Evolutionary conservation across 2,797 vertebrate species (phyloP).

Genomic region (Etheostoma perlongum): DNA sequence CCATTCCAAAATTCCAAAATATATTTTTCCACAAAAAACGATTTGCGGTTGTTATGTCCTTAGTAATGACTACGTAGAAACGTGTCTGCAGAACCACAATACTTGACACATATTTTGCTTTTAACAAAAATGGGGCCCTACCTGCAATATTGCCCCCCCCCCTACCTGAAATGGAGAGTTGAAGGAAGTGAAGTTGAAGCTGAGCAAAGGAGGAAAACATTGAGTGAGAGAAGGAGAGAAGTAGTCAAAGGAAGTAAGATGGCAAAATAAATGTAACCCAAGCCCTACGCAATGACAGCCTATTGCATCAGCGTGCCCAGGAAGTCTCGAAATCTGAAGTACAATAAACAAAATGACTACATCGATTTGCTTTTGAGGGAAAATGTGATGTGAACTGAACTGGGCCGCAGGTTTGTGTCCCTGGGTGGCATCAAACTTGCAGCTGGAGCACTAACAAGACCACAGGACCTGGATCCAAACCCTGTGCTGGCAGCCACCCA

Average conservation of each 20-base stretch:
- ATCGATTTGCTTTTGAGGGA: neutral
- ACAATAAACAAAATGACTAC: neutral
- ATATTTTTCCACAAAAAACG: too few species aligned
- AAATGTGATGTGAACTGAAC: slow-evolving; percentile 18
- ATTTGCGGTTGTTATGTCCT: too few species aligned
- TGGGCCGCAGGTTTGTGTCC: neutral
- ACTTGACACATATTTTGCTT: too few species aligned
- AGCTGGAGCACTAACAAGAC: neutral
- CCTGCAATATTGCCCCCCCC: too few species aligned
- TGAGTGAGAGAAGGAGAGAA: neutral
- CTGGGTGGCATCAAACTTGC: neutral
- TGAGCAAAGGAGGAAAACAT: neutral
- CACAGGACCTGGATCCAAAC: slow-evolving; percentile 6
- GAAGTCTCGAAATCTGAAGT: slow-evolving; percentile 5
- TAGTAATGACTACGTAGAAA: too few species aligned
- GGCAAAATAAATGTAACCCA: neutral
- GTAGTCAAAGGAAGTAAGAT: slow-evolving; percentile 6
- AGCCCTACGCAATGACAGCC: neutral
- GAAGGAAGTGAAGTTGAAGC: neutral
- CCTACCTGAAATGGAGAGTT: too few species aligned
- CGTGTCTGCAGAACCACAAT: too few species aligned
- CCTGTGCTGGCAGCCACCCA: neutral
- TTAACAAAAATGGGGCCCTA: too few species aligned
- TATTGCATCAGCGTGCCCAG: neutral
- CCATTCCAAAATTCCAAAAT: too few species aligned